A percentile compares a stretch with the other conserved stretches of the same genome.
Conservation (phyloP, 2,888 invertebrate genomes). For the Tetrapedia diversipes region DNA sequence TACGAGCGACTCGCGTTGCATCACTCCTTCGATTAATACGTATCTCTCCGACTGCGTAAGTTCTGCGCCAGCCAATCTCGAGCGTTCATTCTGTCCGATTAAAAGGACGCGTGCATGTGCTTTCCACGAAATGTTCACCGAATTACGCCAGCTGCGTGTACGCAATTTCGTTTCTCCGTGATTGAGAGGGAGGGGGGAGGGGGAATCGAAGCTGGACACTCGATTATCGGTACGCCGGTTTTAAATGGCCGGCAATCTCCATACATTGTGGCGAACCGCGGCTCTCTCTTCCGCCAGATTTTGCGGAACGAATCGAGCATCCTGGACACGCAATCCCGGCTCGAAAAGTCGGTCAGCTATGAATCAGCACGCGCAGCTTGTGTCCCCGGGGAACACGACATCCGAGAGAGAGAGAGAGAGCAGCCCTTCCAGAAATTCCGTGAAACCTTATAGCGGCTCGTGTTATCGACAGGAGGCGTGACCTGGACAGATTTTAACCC, state of each 20-base stretch:
- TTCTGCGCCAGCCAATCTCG: not conserved
- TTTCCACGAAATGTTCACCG: constrained; percentile 28
- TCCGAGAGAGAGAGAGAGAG: constrained; percentile 1
- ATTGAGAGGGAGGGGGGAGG: constrained; percentile 10
- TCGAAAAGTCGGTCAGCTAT: constrained; percentile 52
- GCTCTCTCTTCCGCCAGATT: constrained; percentile 50
- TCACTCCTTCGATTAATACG: constrained; percentile 13
- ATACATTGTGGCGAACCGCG: constrained; percentile 39
- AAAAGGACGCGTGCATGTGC: not conserved
- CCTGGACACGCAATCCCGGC: constrained; percentile 50
- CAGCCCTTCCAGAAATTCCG: not conserved
- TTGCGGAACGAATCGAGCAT: constrained; percentile 36
- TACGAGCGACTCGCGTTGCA: not conserved
- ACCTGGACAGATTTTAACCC: constrained; percentile 1
- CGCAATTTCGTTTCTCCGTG: constrained; percentile 38
- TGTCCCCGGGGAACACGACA: constrained; percentile 5
- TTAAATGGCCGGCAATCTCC: constrained; percentile 42
- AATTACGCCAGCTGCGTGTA: constrained; percentile 41
- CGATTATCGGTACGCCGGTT: constrained; percentile 31
- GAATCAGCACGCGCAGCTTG: constrained; percentile 36
- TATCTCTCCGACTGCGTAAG: not conserved
- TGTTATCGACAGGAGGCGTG: not conserved
- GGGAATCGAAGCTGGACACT: constrained; percentile 35
- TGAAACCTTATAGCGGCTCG: not conserved
- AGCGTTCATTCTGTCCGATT: constrained; percentile 6